These are phyloP conservation scores for Montipora foliosa DNA, from an alignment of 64 coral and sea anemone species.

Conservation along the genomic window DNA sequence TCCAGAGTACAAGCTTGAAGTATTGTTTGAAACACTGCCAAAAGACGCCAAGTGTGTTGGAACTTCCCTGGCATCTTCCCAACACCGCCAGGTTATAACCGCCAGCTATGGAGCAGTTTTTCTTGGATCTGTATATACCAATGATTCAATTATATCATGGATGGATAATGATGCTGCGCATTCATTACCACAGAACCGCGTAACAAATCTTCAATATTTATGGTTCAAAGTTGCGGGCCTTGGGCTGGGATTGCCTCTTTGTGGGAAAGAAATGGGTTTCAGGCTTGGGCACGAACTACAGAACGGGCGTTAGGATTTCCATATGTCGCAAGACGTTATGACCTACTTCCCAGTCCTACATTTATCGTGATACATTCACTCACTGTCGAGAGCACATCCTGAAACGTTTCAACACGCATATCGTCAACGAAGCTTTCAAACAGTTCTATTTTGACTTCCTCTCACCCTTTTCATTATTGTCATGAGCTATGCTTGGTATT, in stretches of 20 bases:
- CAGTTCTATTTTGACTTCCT: conserved; percentile 25
- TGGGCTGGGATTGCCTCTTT: conserved; percentile 22
- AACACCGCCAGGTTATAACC: conserved; percentile 31
- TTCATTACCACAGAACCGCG: conserved; percentile 11
- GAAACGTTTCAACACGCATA: conserved; percentile 21
- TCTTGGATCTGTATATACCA: conserved; percentile 58
- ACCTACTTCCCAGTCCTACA: conserved; percentile 3
- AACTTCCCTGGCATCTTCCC: conserved; percentile 5
- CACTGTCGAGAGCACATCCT: conserved; percentile 62
- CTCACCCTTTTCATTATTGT: conserved; percentile 16
- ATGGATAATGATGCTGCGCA: conserved; percentile 61
- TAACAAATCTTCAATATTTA: conserved; percentile 52
- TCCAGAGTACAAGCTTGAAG: conserved; percentile 32
- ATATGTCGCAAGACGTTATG: conserved; percentile 22
- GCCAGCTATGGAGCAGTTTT: conserved; percentile 72
- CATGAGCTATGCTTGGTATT: conserved; percentile 66
- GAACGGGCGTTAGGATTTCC: conserved; percentile 27
- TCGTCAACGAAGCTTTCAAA: conserved; percentile 61
- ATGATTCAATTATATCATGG: conserved; percentile 50
- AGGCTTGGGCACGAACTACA: conserved; percentile 41
- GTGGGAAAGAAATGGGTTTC: neutral
- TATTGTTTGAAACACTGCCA: conserved; percentile 45
- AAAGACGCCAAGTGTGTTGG: conserved; percentile 2
- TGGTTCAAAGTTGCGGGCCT: neutral
- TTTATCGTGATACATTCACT: conserved; percentile 6